Evolutionary conservation across 2,113 vertebrate genomes (phyloP), one percentile per base, ranked within the genome.

Genomic region (Calcarius ornatus): DNA sequence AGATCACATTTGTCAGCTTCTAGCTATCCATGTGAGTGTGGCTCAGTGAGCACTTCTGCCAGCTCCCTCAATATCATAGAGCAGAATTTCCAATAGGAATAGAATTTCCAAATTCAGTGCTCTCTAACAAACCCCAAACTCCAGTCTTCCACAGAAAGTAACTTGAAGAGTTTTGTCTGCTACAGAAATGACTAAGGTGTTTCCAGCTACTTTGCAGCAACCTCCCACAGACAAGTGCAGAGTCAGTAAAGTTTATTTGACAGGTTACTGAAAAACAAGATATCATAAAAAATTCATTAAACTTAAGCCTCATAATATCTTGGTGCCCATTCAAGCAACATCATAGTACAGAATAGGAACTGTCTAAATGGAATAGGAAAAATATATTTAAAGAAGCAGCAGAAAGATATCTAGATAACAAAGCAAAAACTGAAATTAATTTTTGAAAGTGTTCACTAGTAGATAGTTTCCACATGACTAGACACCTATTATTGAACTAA

Each of bases 271-370:
- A 37, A 77, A 94, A 78, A 50, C 47, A 92, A 93, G 59, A 35
- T 56, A 77, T 96, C 42, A 91, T 93, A 51, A 92, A 88, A 83
- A 47, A 38, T 45, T 80, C 78, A 96, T 96, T 96, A 92, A 75
- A 96, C 93, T 90, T 95, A 97, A 96, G 66, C 64, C 45, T 78
- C 9, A 28, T 72, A 93, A 96, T 92, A 95, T 71, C 76, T 84
- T 71, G 3, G 10, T 90, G 24, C 59, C 66, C 60, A 57, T 35
- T 95, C 57, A 96, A 96, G 96, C 75, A 94, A 91, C 79, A 23
- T n/a, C 33, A 33, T 69, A 54, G 25, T 56, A 54, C 15, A 60
- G 53, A 70, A 89, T 69, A 92, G n/a, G 33, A 92, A 48, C 69
- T 80, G 43, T 94, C 57, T 92, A 88, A 88, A 95, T 40, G 37